Evolutionary conservation across 1,140 invertebrate species (phyloP), one percentile per base, ranked within the genome.

Genomic region (Amyelois transitella): DNA sequence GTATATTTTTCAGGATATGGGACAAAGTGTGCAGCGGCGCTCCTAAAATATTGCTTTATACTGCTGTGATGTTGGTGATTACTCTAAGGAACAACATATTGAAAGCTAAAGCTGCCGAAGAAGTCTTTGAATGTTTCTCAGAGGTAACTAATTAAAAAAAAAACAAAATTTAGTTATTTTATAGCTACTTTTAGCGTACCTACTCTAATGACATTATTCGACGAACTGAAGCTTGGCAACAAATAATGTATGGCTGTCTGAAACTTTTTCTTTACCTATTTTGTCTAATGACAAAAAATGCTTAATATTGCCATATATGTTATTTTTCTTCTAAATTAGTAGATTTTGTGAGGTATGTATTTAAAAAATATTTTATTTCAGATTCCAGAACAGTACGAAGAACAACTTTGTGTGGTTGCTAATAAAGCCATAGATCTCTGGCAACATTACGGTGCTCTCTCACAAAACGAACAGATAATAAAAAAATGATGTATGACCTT

Each of bases 21-120:
- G 96, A 97, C 73, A 96, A 96, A 89, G 89, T 97, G 12, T 93
- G 94, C 72, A 95, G 94, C 45, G 95, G 96, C 18, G 95, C 94
- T 4, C 93, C 92, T 28, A 94, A 93, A 85, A 94, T 97, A 64
- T 89, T 97, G 57, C 91, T 94, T 1, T 96, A 93, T 88, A 92
- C 96, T 3, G 92, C 93, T 49, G 89, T 96, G 14, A 92, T 94
- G 58, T 85, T 95, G 22, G 87, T 96, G 14, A 92, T 93, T 12
- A 94, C 93, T 43, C 82, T 95, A 43, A 90, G 92, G 64, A 80
- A 92, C 72, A 88, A 91, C 54, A 85, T 95, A 63, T 69, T 95
- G 10, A 91, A 90, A 62, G 92, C 92, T 60, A 91, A 89, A 21
- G 90, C 81, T 61, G 68, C 85, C 19, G 89, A 92, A 18, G 88